Conservation (phyloP, 2,888 invertebrate species). For the Coronaproctus castanopsis region DNA sequence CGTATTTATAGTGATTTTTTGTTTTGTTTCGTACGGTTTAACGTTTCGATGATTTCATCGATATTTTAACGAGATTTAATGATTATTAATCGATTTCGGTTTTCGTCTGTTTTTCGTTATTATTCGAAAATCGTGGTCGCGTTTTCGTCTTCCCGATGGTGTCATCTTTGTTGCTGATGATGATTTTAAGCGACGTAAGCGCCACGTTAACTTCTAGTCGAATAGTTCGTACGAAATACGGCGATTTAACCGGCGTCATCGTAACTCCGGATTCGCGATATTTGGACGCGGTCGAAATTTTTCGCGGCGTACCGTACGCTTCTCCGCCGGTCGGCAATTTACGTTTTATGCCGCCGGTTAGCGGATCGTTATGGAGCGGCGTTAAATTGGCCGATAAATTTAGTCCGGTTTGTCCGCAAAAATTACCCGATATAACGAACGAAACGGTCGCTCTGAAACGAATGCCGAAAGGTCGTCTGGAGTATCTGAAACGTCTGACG, state of each 20-base stretch:
- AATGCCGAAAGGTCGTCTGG: constrained; percentile 73
- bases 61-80: too few species aligned
- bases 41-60: too few species aligned
- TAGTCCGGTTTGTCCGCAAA: constrained; percentile 82
- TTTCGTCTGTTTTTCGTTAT: too few species aligned
- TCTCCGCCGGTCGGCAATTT: constrained; percentile 72
- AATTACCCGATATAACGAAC: constrained; percentile 64
- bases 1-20: too few species aligned
- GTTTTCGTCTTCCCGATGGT: constrained; percentile 12
- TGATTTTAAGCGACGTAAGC: constrained; percentile 18
- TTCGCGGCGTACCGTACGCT: constrained; percentile 84
- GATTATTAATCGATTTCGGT: too few species aligned
- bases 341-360: constrained; percentile 90
- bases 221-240: constrained; percentile 70
- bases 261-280: constrained; percentile 60
- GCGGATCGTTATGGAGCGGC: constrained; percentile 77
- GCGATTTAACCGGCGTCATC: constrained; percentile 66
- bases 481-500: constrained; percentile 67
- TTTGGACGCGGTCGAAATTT: constrained; percentile 76
- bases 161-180: constrained; percentile 15
- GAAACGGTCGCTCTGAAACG: constrained; percentile 59
- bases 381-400: constrained; percentile 71
- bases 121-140: constrained; percentile 5
- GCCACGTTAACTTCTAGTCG: constrained; percentile 41
- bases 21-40: too few species aligned